Evolutionary conservation across 2,113 vertebrate species (phyloP).

Genomic region (Copsychus sechellarum): DNA sequence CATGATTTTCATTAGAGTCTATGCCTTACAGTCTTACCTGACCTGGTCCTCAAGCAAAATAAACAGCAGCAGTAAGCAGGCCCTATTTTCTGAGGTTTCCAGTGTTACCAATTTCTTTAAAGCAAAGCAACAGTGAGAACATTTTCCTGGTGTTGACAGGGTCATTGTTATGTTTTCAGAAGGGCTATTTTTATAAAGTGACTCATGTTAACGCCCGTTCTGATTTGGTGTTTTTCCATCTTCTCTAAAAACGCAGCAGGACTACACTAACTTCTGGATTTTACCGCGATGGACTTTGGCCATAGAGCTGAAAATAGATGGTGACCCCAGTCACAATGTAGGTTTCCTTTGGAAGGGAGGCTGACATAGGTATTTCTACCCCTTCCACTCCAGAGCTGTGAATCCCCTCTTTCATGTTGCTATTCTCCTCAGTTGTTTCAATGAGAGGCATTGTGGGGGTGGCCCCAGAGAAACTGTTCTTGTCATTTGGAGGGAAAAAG

Average conservation of each 20-base stretch:
- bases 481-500: neutral
- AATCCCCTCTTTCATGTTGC: neutral
- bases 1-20: neutral
- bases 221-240: constrained; percentile 43
- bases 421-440: neutral
- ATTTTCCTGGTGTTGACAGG: constrained; percentile 47
- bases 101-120: neutral
- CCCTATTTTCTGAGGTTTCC: neutral
- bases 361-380: neutral
- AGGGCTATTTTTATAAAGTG: constrained; percentile 51
- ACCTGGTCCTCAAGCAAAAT: neutral
- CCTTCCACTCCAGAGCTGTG: neutral
- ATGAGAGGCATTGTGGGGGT: neutral
- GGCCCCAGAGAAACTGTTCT: neutral
- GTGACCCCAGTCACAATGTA: neutral
- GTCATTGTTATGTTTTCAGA: constrained; percentile 61
- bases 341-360: neutral
- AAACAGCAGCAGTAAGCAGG: neutral
- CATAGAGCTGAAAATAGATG: neutral
- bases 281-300: neutral
- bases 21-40: neutral
- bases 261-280: neutral
- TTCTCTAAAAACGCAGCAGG: neutral
- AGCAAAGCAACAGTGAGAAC: constrained; percentile 19
- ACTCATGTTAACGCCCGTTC: constrained; percentile 27